Conservation (phyloP, 30 jellyfish, hydroid and myxozoan species). For the Turritopsis rubra region DNA sequence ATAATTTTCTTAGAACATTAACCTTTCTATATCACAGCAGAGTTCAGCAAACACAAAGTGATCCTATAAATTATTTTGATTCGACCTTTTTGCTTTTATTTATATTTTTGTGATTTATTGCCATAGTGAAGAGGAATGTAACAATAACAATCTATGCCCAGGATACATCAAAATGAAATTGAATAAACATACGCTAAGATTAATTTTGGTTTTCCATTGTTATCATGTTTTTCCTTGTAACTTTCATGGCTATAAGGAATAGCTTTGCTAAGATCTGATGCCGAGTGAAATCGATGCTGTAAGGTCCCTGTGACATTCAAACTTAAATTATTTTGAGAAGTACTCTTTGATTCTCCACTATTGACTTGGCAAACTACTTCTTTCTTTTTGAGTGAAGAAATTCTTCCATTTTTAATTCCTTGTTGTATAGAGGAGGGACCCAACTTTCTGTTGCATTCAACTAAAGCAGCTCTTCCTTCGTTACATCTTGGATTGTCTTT, state of each 20-base stretch:
- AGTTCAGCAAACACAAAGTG: too few relatives aligned
- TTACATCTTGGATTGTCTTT: not conserved
- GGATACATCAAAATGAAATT: not conserved
- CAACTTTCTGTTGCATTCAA: not conserved
- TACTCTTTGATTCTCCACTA: not conserved
- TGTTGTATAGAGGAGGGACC: not conserved
- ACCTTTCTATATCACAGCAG: too few relatives aligned
- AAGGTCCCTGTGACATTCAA: not conserved
- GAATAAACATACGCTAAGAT: constrained; percentile 5
- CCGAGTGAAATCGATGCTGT: not conserved
- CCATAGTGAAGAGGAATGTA: too few relatives aligned
- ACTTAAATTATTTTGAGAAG: not conserved
- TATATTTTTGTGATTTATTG: not conserved
- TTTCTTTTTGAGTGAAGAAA: not conserved
- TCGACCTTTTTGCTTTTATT: too few relatives aligned
- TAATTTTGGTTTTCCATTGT: not conserved
- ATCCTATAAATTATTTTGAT: too few relatives aligned
- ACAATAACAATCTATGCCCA: not conserved
- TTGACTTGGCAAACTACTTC: not conserved
- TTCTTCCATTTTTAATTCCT: not conserved
- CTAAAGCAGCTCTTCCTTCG: not conserved
- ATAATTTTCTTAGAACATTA: too few relatives aligned
- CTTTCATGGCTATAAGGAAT: not conserved
- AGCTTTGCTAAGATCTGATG: not conserved
- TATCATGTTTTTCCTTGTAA: not conserved